Conservation (phyloP, 2,888 invertebrate species). For the Leucophenga maculata region DNA sequence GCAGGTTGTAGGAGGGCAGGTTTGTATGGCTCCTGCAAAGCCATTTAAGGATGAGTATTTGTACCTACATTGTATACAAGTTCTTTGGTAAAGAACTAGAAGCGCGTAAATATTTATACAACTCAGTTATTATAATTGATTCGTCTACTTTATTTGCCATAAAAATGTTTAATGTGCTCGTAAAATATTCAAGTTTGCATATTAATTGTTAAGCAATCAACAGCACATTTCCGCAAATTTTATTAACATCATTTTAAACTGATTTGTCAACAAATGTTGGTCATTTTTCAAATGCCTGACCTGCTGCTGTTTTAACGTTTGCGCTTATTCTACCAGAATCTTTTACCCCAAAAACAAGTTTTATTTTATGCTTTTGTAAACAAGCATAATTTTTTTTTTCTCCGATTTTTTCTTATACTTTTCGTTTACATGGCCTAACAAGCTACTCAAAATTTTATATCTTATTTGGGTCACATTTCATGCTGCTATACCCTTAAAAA, state of each 20-base stretch:
- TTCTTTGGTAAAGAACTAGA: too few species aligned
- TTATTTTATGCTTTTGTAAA: conserved; percentile 39
- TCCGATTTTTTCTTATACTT: neutral
- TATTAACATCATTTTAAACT: conserved; percentile 57
- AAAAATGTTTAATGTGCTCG: too few species aligned
- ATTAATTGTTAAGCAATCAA: conserved; percentile 62
- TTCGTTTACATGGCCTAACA: conserved; percentile 45
- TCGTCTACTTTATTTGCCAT: too few species aligned
- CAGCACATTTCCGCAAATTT: conserved; percentile 56
- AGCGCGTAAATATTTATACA: too few species aligned
- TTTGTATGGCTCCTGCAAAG: too few species aligned
- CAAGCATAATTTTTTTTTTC: conserved; percentile 15
- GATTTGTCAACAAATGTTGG: conserved; percentile 63
- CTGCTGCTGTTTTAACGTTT: conserved; percentile 1
- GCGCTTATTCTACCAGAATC: neutral
- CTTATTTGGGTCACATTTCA: conserved; percentile 66
- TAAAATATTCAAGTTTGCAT: conserved; percentile 11
- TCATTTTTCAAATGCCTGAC: conserved; percentile 48
- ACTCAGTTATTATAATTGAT: too few species aligned
- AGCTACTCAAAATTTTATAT: conserved; percentile 61
- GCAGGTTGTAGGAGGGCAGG: too few species aligned
- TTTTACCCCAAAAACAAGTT: conserved; percentile 23
- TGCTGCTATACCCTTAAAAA: conserved; percentile 59
- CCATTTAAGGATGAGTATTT: too few species aligned
- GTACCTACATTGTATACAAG: too few species aligned